These are phyloP conservation scores for Cantharis rufa DNA, from an alignment of 2,888 invertebrate species.

Conservation along the genomic window DNA sequence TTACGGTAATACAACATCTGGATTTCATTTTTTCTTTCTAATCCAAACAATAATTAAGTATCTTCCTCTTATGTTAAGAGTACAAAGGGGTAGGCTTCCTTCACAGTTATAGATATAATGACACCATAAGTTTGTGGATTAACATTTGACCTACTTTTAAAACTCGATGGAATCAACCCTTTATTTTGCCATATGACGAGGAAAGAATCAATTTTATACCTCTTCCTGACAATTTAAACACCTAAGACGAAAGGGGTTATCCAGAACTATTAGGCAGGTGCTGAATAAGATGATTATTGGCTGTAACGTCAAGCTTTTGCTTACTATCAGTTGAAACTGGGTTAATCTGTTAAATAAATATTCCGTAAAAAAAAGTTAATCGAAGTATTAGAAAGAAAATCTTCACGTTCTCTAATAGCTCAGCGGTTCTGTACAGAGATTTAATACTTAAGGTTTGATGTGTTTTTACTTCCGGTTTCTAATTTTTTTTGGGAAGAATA, in stretches of 20 bases:
- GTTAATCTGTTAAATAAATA: neutral
- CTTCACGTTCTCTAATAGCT: neutral
- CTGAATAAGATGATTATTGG: conserved; percentile 2
- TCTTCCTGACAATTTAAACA: conserved; percentile 6
- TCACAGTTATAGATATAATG: conserved; percentile 23
- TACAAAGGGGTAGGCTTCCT: conserved; percentile 11
- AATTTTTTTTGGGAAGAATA: no score
- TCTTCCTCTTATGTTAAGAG: conserved; percentile 5
- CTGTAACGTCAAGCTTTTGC: neutral
- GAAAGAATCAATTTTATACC: conserved; percentile 23
- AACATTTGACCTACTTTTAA: conserved; percentile 28
- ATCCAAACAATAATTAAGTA: conserved; percentile 9
- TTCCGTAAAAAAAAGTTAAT: neutral
- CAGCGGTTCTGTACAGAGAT: no score
- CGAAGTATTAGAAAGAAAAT: neutral
- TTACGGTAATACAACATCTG: neutral
- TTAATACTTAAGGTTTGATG: no score
- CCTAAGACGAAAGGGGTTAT: conserved; percentile 9
- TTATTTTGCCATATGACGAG: conserved; percentile 18
- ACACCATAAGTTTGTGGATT: conserved; percentile 7
- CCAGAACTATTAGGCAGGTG: conserved; percentile 17
- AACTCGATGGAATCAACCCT: neutral
- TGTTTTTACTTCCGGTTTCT: no score
- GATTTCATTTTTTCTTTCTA: neutral
- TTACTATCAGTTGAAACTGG: neutral